Evolutionary conservation across 2,888 invertebrate genomes (phyloP).

Genomic region (Ichneumoninae sp.): DNA sequence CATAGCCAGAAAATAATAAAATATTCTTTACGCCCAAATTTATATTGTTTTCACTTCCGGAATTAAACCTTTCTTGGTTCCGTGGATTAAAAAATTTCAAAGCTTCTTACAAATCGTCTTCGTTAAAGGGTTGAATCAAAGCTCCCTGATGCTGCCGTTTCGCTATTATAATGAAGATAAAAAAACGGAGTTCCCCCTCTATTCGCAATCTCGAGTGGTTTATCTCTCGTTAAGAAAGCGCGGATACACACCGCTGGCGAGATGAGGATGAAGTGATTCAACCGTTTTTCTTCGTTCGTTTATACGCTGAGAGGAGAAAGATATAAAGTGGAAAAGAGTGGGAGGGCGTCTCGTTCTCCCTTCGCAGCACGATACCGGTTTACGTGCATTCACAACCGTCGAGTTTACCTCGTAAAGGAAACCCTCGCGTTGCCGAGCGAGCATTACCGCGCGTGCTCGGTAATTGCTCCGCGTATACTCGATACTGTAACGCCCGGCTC

Average conservation of each 20-base stretch:
- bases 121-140: constrained; percentile 8
- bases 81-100: not conserved
- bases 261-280: constrained; percentile 49
- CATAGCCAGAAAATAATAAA: not conserved
- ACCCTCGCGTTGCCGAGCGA: constrained; percentile 28
- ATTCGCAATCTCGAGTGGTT: constrained; percentile 37
- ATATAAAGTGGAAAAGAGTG: constrained; percentile 7
- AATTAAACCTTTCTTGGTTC: not conserved
- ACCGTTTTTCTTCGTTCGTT: constrained; percentile 48
- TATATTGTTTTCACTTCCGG: not conserved
- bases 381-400: constrained; percentile 46
- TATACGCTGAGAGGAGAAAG: constrained; percentile 21
- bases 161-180: constrained; percentile 12
- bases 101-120: not conserved
- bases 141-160: constrained; percentile 3
- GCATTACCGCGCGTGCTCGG: constrained; percentile 57
- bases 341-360: constrained; percentile 36
- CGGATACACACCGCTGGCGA: constrained; percentile 14
- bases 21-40: not conserved
- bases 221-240: constrained; percentile 44
- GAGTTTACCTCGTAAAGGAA: constrained; percentile 60
- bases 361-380: constrained; percentile 52
- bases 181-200: constrained; percentile 18
- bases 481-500: constrained; percentile 53
- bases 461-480: constrained; percentile 57